These are phyloP conservation scores for Limenitis camilla DNA, from an alignment of 2,888 invertebrate genomes.

Conservation along the genomic window DNA sequence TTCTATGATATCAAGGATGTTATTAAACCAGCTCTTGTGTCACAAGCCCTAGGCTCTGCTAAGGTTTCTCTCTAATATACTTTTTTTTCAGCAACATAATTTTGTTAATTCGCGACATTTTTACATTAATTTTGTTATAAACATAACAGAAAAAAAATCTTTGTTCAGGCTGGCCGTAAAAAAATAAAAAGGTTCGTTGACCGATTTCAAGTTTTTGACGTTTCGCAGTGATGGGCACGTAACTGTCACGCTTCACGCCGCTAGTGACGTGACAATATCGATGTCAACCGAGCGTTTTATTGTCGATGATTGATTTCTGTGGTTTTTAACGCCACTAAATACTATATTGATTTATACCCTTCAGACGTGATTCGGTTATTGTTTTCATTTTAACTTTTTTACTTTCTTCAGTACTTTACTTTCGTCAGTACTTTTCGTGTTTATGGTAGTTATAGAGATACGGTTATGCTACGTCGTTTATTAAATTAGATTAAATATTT, in stretches of 20 bases:
- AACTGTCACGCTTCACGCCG: conserved; percentile 45
- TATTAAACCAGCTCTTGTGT: too few relatives aligned
- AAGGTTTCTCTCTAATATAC: too few relatives aligned
- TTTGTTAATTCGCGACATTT: too few relatives aligned
- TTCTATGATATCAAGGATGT: too few relatives aligned
- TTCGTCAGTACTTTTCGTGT: neutral
- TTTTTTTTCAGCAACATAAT: too few relatives aligned
- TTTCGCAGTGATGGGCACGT: conserved; percentile 44
- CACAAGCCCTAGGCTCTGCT: too few relatives aligned
- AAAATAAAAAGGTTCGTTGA: conserved; percentile 35
- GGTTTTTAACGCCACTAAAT: conserved; percentile 26
- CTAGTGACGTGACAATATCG: conserved; percentile 58
- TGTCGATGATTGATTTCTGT: conserved; percentile 37
- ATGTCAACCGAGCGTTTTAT: conserved; percentile 36
- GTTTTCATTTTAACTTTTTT: neutral
- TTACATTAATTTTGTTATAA: neutral
- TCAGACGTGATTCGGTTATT: conserved; percentile 14
- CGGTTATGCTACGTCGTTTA: too few relatives aligned
- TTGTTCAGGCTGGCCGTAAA: conserved; percentile 1
- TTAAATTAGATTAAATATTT: conserved; percentile 22
- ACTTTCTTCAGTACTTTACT: neutral
- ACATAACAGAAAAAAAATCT: neutral
- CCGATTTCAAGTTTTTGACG: conserved; percentile 38
- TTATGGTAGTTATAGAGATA: neutral
- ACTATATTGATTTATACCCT: conserved; percentile 21